A percentile compares a stretch with the other conserved stretches of the same genome.
Evolutionary conservation across 2,888 invertebrate genomes (phyloP).

Genomic region (Netelia virgata): DNA sequence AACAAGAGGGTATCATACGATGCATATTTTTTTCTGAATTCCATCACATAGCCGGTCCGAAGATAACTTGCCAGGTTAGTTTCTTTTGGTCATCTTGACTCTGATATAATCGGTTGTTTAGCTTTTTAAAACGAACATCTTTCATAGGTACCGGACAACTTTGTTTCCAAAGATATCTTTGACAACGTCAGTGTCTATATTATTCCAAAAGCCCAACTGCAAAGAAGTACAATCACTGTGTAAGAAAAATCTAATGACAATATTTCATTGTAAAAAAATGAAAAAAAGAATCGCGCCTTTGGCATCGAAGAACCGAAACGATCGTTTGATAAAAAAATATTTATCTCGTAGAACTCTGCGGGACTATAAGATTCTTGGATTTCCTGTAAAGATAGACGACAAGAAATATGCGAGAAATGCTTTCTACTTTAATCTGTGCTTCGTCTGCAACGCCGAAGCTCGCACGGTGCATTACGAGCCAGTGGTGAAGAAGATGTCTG

Average conservation of each 20-base stretch:
- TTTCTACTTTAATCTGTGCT: conserved; percentile 97
- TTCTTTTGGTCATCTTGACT: conserved; percentile 36
- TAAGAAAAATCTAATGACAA: conserved; percentile 85
- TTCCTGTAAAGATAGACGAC: conserved; percentile 95
- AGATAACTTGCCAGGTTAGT: conserved; percentile 93
- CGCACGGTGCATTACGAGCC: conserved; percentile 97
- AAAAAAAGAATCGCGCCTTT: neutral
- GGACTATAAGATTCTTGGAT: conserved; percentile 96
- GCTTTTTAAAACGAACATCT: conserved; percentile 17
- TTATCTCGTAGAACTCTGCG: conserved; percentile 87
- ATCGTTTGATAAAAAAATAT: conserved; percentile 8
- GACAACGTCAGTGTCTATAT: conserved; percentile 97
- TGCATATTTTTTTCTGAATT: conserved; percentile 94
- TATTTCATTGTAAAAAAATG: no score
- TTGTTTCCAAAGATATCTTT: conserved; percentile 96
- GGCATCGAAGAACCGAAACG: neutral
- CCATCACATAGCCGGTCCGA: conserved; percentile 92
- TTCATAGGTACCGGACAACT: conserved; percentile 93
- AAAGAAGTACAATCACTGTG: conserved; percentile 96
- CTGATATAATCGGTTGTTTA: conserved; percentile 5
- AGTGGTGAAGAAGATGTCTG: conserved; percentile 96
- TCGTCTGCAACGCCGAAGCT: conserved; percentile 96
- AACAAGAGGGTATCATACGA: conserved; percentile 89
- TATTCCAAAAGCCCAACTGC: conserved; percentile 97
- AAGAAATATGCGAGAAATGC: conserved; percentile 96